Evolutionary conservation across 2,797 vertebrate genomes (phyloP).

Genomic region (Labeo calbasu): DNA sequence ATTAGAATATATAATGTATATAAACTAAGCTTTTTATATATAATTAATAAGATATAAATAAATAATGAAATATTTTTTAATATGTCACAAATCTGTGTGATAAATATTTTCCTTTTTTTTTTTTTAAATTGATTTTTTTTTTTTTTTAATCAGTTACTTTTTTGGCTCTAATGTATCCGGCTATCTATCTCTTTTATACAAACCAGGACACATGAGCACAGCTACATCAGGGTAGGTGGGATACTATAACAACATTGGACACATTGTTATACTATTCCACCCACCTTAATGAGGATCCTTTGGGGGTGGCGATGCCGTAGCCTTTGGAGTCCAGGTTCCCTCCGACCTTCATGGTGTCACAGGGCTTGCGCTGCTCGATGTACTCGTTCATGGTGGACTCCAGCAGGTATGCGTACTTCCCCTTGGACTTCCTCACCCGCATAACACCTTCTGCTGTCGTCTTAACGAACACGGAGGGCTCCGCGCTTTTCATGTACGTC

Average conservation of each 20-base stretch:
- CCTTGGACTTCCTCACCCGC: constrained; percentile 97
- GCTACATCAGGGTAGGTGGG: constrained; percentile 99
- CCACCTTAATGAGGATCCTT: constrained; percentile 99
- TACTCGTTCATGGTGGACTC: constrained; percentile 99
- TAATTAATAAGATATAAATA: constrained; percentile 6
- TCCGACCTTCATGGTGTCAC: constrained; percentile 99
- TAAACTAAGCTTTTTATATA: constrained; percentile 29
- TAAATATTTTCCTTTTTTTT: neutral
- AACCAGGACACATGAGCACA: constrained; percentile 98
- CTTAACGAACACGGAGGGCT: constrained; percentile 99
- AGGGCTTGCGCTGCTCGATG: constrained; percentile 98
- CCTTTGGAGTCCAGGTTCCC: constrained; percentile 99
- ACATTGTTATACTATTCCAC: constrained; percentile 99
- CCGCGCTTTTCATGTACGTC: constrained; percentile 98
- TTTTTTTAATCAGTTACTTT: constrained; percentile 47
- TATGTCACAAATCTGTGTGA: neutral
- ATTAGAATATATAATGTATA: constrained; percentile 12
- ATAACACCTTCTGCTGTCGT: constrained; percentile 97
- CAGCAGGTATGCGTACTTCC: constrained; percentile 98
- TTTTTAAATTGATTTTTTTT: neutral
- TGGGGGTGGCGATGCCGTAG: constrained; percentile 99
- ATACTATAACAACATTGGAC: constrained; percentile 99
- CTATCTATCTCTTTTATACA: constrained; percentile 94
- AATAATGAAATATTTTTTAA: constrained; percentile 37
- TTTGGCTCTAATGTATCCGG: constrained; percentile 62